Base-by-base conservation (phyloP, 2,113 vertebrate species). In the Dissostichus mawsoni region DNA sequence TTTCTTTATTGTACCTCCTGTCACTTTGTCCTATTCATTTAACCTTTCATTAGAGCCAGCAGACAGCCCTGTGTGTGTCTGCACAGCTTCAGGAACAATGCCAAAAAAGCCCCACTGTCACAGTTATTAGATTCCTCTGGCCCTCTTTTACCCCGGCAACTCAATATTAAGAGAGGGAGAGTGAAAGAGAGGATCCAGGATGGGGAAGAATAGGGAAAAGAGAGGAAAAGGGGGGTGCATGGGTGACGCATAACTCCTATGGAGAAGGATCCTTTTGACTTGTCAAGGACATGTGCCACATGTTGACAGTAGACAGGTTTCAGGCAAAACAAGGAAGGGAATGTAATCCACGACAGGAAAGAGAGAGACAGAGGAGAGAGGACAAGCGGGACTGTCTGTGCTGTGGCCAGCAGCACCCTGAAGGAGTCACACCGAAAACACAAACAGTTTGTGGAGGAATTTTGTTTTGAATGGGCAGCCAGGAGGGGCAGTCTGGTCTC, bases 41-140 rank as follows among this genome's bases (percentile, higher is more conserved):
- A 98, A 98, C 97, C 97, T 99, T 97, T 98, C 96, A 97, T 97
- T 97, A 98, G 95, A 95, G 96, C 96, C 96, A 96, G 96, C 95
- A 95, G 95, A 96, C 92, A 91, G 90, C 96, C 90, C 96, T 96
- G 95, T 96, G 96, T 95, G 95, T 94, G 94, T 95, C 95, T 90
- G 90, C 89, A 85, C 89, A 87, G 93, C 90, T 91, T 91, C 84
- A 93, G 95, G 96, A 96, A 95, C 95, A 96, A 96, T 94, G 95
- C 96, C 94, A 97, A 97, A 97, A 97, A 97, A 96, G 95, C 96
- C 96, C 96, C 96, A 97, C 97, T 97, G 97, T 98, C 97, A 98
- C 96, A 98, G 95, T 99, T 99, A 99, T 99, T 99, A 98, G 97
- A 99, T 99, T 99, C 97, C 96, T 97, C 89, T 74, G 89, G 78